Evolutionary conservation across 2,888 invertebrate species (phyloP), one percentile per base, ranked within the genome.

Genomic region (Thecophora atra): DNA sequence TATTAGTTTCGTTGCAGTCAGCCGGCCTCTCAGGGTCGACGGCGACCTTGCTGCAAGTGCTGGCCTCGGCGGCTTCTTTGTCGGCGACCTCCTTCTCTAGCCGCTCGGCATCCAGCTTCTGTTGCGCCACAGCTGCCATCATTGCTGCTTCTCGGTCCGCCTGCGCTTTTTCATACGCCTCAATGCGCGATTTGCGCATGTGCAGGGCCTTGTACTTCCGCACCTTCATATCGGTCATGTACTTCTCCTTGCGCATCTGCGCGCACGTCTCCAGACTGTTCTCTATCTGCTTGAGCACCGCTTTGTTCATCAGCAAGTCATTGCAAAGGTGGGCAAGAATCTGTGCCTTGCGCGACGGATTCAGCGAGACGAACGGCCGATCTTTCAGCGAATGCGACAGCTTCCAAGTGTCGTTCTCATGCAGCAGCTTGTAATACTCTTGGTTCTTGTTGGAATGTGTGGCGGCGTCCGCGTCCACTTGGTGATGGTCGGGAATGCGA

Each of bases 261-360:
- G 93, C 93, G 75, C 95, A 93, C 70, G 92, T 93, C 77, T 98
- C 98, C 65, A 98, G 89, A 74, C 93, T 92, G 42, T 90, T 91
- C 81, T 98, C 98, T 71, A 98, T 93, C 86, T 98, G 97, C 44
- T 94, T 90, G 80, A 95, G 89, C 77, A 98, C 94, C 13, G 94
- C 91, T 87, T 97, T 96, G 86, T 97, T 97, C 87, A 96, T 95
- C 60, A 98, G 89, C 78, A 99, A 89, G 86, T 99, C 98, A 87
- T 98, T 96, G 88, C 98, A 98, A 30, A 98, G 89, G 88, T 94
- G 97, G 1, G 95, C 94, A 64, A 98, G 87, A 81, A 98, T 94
- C 76, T 93, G 91, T 0, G 96, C 93, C 85, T 98, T 98, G 77
- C 92, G 91, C 0, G 94, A 93, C 2, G 97, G 91, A 83, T 91